Conservation (phyloP, 2,888 invertebrate genomes). For the Tryphoninae sp. region DNA sequence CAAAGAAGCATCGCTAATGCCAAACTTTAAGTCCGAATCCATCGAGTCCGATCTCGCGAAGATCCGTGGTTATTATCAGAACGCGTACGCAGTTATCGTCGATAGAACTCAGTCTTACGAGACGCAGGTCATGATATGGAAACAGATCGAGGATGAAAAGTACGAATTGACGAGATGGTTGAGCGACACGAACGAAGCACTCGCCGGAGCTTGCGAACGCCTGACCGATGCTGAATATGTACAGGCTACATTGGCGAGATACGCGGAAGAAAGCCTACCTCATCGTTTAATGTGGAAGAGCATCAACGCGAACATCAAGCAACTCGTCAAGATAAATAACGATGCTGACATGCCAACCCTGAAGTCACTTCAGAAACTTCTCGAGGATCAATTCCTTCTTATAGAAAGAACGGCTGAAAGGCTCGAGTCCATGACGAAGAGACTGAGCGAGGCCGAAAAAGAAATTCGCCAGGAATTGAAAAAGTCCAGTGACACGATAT, state of each 20-base stretch:
- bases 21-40: slow-evolving; percentile 84
- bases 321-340: slow-evolving; percentile 89
- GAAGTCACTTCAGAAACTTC: slow-evolving; percentile 85
- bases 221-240: slow-evolving; percentile 91
- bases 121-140: slow-evolving; percentile 95
- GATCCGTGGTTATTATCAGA: slow-evolving; percentile 87
- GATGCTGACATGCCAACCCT: slow-evolving; percentile 87
- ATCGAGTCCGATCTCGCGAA: slow-evolving; percentile 84
- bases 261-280: slow-evolving; percentile 92
- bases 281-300: slow-evolving; percentile 89
- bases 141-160: slow-evolving; percentile 93
- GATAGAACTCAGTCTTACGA: slow-evolving; percentile 91
- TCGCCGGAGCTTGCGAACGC: slow-evolving; percentile 89
- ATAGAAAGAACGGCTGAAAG: slow-evolving; percentile 88
- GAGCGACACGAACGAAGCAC: slow-evolving; percentile 89
- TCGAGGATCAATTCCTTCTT: slow-evolving; percentile 90
- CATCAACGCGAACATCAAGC: slow-evolving; percentile 90
- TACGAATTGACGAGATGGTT: slow-evolving; percentile 93
- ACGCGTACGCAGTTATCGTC: slow-evolving; percentile 87
- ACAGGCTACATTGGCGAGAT: slow-evolving; percentile 90
- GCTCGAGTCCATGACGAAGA: slow-evolving; percentile 88
- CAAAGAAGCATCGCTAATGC: slow-evolving; percentile 87
- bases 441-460: slow-evolving; percentile 89
- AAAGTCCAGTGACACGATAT: slow-evolving; percentile 86
- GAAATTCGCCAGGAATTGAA: slow-evolving; percentile 88